A percentile compares a stretch with the other conserved stretches of the same genome.
Conservation (phyloP, 1,140 invertebrate genomes). For the Drosophila varians region DNA sequence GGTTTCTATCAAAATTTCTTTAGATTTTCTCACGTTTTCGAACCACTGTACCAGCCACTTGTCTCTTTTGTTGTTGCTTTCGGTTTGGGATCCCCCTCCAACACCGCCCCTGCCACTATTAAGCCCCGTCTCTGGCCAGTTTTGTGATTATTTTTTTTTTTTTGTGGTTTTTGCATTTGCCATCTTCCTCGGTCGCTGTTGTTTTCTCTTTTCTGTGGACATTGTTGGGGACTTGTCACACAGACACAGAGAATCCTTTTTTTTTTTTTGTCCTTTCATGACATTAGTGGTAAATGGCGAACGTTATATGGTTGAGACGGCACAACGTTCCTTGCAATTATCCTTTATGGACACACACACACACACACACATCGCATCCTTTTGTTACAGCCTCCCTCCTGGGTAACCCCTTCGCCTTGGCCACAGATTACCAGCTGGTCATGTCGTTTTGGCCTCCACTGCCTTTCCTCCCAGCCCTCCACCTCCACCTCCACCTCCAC, state of each 20-base stretch:
- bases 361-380: too few relatives aligned
- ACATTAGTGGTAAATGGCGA: constrained; percentile 53
- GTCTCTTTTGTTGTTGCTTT: background rate
- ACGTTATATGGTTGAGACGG: constrained; percentile 21
- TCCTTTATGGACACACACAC: constrained; percentile 54
- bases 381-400: too few relatives aligned
- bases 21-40: background rate
- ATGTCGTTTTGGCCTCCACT: constrained; percentile 57
- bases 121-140: constrained; percentile 38
- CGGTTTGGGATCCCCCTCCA: background rate
- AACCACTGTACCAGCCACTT: background rate
- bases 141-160: constrained; percentile 77
- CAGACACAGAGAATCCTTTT: constrained; percentile 15
- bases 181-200: constrained; percentile 38
- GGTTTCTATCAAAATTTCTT: background rate
- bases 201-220: constrained; percentile 25
- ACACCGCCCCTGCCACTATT: background rate
- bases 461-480: background rate
- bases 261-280: constrained; percentile 49
- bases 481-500: too few relatives aligned
- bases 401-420: too few relatives aligned
- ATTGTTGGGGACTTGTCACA: constrained; percentile 54
- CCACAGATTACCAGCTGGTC: constrained; percentile 70
- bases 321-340: constrained; percentile 63
- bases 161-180: constrained; percentile 76